phyloP scores from a whole-genome alignment of 2,113 vertebrate genomes.

The Pyrgilauda ruficollis region DNA sequence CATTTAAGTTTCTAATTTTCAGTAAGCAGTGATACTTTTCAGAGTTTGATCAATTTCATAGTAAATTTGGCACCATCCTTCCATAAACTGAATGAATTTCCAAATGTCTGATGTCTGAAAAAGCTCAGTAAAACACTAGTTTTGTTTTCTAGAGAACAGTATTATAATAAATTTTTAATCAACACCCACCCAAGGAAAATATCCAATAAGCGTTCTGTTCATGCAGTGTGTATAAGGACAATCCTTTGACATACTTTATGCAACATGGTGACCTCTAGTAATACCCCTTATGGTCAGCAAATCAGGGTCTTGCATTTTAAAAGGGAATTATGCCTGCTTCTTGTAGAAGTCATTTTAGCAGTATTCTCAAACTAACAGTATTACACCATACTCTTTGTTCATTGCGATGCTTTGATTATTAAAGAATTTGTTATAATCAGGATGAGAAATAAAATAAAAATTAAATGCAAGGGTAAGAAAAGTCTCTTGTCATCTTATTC shows the following conservation, averaged over 20 bases:
- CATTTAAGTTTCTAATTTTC: background rate
- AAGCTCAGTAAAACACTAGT: background rate
- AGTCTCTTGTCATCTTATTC: background rate
- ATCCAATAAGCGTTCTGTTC: background rate
- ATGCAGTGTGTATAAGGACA: background rate
- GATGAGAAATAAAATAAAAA: slow-evolving; percentile 18
- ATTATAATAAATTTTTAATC: background rate
- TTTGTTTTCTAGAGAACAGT: background rate
- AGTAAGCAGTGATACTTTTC: background rate
- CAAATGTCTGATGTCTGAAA: background rate
- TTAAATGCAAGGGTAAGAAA: background rate
- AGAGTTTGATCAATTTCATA: background rate
- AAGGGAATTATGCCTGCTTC: background rate
- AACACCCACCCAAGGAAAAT: background rate
- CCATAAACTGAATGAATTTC: background rate
- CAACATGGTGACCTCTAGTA: background rate
- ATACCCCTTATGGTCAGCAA: background rate
- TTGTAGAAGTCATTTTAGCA: background rate
- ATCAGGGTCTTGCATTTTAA: background rate
- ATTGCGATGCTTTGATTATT: background rate
- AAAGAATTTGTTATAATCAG: background rate
- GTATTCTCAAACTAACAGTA: background rate
- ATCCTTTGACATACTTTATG: background rate
- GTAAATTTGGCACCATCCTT: background rate
- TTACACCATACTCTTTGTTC: background rate